Percentiles rank a stretch among this genome's conserved stretches.
These are phyloP conservation scores for Desmodus rotundus DNA, from an alignment of 2,113 vertebrate species.

Conservation along the genomic window DNA sequence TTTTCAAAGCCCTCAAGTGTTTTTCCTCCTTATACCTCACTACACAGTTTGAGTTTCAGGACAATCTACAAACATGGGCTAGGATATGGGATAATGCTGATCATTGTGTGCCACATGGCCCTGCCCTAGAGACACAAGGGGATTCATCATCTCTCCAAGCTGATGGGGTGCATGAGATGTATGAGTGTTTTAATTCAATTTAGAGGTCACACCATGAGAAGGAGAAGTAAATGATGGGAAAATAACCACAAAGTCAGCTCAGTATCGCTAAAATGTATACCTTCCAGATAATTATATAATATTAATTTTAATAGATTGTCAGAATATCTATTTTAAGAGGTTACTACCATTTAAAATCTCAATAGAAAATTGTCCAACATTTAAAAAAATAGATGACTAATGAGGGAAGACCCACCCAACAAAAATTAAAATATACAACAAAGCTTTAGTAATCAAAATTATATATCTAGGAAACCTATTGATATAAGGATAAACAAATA, in stretches of 20 bases:
- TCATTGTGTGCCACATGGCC: background rate
- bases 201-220: background rate
- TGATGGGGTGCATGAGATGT: background rate
- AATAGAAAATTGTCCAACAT: background rate
- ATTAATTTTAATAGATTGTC: background rate
- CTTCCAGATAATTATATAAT: background rate
- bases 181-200: background rate
- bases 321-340: background rate
- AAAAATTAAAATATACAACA: background rate
- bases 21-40: background rate
- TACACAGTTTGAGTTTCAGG: background rate
- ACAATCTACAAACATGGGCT: background rate
- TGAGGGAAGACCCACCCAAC: background rate
- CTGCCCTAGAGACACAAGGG: background rate
- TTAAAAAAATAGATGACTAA: background rate
- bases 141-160: background rate
- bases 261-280: background rate
- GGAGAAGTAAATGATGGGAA: background rate
- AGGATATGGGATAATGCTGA: background rate
- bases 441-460: background rate
- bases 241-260: background rate
- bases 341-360: background rate
- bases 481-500: background rate
- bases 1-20: background rate
- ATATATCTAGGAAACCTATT: background rate